Percentiles rank a stretch among this genome's conserved stretches.
Evolutionary conservation across 2,888 invertebrate genomes (phyloP).

Genomic region (Coenonympha arcania): DNA sequence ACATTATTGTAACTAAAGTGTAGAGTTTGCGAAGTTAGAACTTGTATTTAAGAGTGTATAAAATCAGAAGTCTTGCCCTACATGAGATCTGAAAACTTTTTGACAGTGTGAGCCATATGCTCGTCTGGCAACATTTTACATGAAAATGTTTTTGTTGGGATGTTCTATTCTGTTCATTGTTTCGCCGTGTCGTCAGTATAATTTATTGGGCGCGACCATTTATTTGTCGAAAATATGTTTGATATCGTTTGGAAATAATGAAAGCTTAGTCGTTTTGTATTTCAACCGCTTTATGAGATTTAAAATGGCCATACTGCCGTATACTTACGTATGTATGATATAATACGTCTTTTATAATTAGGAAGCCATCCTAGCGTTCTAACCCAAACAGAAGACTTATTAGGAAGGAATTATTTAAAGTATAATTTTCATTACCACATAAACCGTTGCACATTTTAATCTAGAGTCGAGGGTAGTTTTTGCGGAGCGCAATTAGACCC

Average conservation of each 20-base stretch:
- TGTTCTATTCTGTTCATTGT: slow-evolving; percentile 7
- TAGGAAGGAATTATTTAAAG: slow-evolving; percentile 11
- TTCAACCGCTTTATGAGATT: neutral
- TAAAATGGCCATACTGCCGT: no score
- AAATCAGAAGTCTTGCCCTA: no score
- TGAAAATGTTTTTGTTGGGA: no score
- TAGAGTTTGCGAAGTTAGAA: no score
- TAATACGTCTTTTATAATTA: no score
- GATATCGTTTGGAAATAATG: slow-evolving; percentile 2
- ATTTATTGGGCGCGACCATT: slow-evolving; percentile 7
- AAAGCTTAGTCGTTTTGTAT: neutral
- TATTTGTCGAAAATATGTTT: slow-evolving; percentile 6
- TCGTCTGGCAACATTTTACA: no score
- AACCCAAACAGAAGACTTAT: slow-evolving; percentile 4
- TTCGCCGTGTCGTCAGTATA: neutral
- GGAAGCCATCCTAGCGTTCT: slow-evolving; percentile 10
- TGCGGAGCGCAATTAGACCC: slow-evolving; percentile 54
- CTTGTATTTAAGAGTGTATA: no score
- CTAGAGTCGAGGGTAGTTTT: slow-evolving; percentile 55
- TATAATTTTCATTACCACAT: slow-evolving; percentile 7
- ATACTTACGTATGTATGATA: no score
- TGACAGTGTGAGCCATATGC: no score
- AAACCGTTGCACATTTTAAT: slow-evolving; percentile 49
- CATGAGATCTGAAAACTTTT: no score
- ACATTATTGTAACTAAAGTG: no score